Base-by-base conservation (phyloP, 1,140 invertebrate genomes). In the Aphelenchoides besseyi region DNA sequence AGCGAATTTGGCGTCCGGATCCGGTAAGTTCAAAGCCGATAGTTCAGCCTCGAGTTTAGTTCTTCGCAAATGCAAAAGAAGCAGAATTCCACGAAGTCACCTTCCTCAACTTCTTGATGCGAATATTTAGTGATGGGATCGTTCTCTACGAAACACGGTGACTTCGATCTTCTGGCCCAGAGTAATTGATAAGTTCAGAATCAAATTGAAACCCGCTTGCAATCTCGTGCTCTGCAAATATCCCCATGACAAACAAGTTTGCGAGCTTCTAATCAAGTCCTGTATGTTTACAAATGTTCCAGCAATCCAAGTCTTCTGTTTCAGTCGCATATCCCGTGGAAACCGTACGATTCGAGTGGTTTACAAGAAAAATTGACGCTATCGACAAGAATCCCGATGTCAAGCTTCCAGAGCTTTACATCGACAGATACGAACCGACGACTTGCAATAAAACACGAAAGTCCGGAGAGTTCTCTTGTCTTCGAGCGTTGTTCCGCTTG, bases 401-500 rank as follows among this genome's bases (percentile, higher is more conserved):
- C 0, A 84, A 83, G 68, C 71, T 83, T 0, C 82, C 82, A 3
- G 82, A 83, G 62, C 69, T 83, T 0, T 83, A 83, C 41, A 48
- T 48, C 41, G 48, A 68, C 32, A 23, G 70, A 12, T 79, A 79
- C 36, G 78, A 79, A 55, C 75, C 78, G 18, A 77, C 74, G 3
- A 69, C 80, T 30, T 83, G 81, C 61, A 81, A 83, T 68, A 68
- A 70, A 62, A 77, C 71, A 16, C 69, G 82, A 12, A 83, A 83
- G 64, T 79, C 77, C 18, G 82, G 89, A 8, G 88, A 89, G 74
- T 90, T 89, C 84, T 88, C 88, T 59, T 89, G 88, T 73, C 82
- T 90, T 8, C 86, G 88, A 16, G 88, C 92, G 0, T 90, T 90
- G 82, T 92, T 94, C 80, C 88, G 89, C 61, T 92, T 94, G 76